Percentiles rank a stretch among this genome's conserved stretches.
Evolutionary conservation across 2,113 vertebrate genomes (phyloP).

Genomic region (Oryzias melastigma): DNA sequence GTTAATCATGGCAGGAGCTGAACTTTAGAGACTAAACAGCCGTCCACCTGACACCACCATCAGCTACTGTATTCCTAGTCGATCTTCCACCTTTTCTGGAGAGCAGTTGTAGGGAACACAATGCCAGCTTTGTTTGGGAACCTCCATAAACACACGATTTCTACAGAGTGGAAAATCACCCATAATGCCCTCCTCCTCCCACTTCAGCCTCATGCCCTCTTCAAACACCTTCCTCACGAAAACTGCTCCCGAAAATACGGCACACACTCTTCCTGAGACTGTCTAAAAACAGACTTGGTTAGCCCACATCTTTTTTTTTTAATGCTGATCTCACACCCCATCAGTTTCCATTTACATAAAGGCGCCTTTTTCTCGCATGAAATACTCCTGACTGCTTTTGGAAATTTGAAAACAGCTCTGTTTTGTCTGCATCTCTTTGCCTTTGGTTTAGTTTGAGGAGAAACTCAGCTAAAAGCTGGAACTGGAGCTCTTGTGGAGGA

Average conservation of each 20-base stretch:
- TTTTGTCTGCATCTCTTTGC: conserved; percentile 33
- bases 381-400: conserved; percentile 24
- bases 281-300: conserved; percentile 53
- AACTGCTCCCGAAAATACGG: conserved; percentile 38
- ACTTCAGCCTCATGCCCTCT: conserved; percentile 17
- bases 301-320: conserved; percentile 50
- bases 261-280: conserved; percentile 27
- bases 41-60: conserved; percentile 37
- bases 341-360: conserved; percentile 52
- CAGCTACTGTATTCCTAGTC: conserved; percentile 57
- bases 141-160: conserved; percentile 46
- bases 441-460: conserved; percentile 20
- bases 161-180: conserved; percentile 63
- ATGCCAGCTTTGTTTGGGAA: conserved; percentile 57
- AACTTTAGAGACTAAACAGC: conserved; percentile 26
- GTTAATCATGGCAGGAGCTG: conserved; percentile 26
- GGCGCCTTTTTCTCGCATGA: conserved; percentile 41
- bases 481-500: conserved; percentile 14
- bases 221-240: conserved; percentile 40
- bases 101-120: conserved; percentile 44
- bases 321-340: conserved; percentile 39
- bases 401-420: conserved; percentile 42
- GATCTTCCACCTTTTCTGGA: conserved; percentile 49
- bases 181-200: conserved; percentile 54
- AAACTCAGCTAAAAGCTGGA: conserved; percentile 25